These are phyloP conservation scores for Pseudonaja textilis DNA, from an alignment of 2,113 vertebrate genomes.

Conservation along the genomic window DNA sequence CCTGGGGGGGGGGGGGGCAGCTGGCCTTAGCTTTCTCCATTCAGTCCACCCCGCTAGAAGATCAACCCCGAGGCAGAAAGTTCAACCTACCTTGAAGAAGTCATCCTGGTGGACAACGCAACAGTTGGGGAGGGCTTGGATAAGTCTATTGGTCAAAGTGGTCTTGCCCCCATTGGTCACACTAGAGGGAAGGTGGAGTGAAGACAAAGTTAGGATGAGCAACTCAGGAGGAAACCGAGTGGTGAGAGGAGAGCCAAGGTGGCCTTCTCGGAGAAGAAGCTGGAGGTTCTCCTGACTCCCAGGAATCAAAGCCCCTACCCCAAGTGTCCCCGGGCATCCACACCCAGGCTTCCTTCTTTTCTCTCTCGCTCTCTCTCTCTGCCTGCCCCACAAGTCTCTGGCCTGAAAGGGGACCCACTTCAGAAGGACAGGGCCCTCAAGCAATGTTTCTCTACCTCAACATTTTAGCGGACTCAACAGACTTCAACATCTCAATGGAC, in stretches of 20 bases:
- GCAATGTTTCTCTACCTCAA: neutral
- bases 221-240: neutral
- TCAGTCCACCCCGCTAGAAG: neutral
- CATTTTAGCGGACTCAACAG: neutral
- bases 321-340: neutral
- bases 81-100: slow-evolving; percentile 87
- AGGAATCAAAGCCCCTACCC: neutral
- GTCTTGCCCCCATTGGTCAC: slow-evolving; percentile 95
- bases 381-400: neutral
- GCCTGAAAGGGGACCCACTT: neutral
- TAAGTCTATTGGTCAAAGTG: slow-evolving; percentile 82
- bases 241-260: neutral
- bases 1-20: no score
- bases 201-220: neutral
- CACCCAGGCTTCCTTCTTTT: neutral
- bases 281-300: neutral
- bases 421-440: neutral
- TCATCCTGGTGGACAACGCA: slow-evolving; percentile 94
- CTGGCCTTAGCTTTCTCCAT: neutral
- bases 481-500: no score
- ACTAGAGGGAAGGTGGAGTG: slow-evolving; percentile 51
- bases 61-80: accelerated
- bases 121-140: slow-evolving; percentile 85
- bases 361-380: neutral
- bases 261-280: neutral